phyloP scores from a whole-genome alignment of 2,113 vertebrate genomes.

The Dicerorhinus sumatrensis region DNA sequence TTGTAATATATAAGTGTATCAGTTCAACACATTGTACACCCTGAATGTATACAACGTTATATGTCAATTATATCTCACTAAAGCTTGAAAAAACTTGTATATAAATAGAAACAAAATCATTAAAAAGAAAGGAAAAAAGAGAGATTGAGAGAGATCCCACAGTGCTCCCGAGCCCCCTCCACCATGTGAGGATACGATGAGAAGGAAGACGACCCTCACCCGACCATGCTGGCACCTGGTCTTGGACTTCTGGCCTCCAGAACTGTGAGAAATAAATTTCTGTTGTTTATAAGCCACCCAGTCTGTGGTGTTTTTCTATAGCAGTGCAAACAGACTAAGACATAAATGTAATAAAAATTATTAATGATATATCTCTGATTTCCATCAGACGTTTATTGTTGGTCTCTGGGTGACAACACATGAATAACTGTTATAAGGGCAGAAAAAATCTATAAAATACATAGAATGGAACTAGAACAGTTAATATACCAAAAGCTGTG shows the following conservation, averaged over 20 bases:
- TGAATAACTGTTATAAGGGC: neutral
- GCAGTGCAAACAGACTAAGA: neutral
- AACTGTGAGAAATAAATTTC: neutral
- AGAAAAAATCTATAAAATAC: neutral
- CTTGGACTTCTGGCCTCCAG: neutral
- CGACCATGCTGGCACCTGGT: neutral
- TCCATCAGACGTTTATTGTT: neutral
- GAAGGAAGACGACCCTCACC: too few species aligned
- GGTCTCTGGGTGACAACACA: neutral
- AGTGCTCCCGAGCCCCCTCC: neutral
- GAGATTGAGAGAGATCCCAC: neutral
- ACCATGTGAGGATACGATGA: neutral
- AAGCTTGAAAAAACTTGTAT: neutral
- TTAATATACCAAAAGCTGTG: neutral
- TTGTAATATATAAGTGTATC: neutral
- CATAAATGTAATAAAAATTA: neutral
- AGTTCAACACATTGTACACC: neutral
- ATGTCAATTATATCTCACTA: neutral
- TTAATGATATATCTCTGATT: neutral
- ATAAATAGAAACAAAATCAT: neutral
- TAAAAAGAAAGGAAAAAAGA: too few species aligned
- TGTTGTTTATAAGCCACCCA: neutral
- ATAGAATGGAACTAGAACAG: neutral
- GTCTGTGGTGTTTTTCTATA: neutral
- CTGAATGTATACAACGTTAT: neutral